Conservation (phyloP, 2,113 vertebrate genomes). For the Xiphias gladius region DNA sequence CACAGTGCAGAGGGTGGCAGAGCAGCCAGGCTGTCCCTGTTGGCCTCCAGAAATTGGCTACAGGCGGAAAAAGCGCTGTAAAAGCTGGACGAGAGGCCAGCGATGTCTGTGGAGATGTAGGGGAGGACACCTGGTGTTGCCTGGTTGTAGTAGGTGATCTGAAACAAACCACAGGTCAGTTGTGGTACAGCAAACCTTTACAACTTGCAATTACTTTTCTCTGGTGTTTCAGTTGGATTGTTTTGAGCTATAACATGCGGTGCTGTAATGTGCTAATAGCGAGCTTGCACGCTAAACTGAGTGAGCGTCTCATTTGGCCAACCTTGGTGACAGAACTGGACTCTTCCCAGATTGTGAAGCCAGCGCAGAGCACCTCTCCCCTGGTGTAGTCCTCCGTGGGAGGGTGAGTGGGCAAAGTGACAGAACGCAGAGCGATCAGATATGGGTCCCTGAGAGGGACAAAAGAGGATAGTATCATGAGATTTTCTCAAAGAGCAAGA, state of each 20-base stretch:
- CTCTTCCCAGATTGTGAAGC: conserved; percentile 92
- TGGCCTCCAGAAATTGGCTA: conserved; percentile 90
- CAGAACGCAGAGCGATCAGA: conserved; percentile 93
- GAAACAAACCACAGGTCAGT: conserved; percentile 34
- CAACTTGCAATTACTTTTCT: background rate
- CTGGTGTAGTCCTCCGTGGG: conserved; percentile 83
- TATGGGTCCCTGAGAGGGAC: conserved; percentile 90
- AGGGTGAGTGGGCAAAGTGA: conserved; percentile 89
- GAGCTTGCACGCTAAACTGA: background rate
- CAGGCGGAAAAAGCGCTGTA: conserved; percentile 89
- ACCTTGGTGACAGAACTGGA: conserved; percentile 89
- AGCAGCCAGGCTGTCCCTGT: conserved; percentile 81
- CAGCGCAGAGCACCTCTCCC: conserved; percentile 93
- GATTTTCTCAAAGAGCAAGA: conserved; percentile 11
- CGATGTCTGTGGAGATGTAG: conserved; percentile 93
- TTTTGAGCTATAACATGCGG: background rate
- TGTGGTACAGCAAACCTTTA: background rate
- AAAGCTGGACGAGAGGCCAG: conserved; percentile 91
- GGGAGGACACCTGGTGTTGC: conserved; percentile 90
- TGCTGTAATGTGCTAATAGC: conserved; percentile 1
- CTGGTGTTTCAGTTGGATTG: background rate
- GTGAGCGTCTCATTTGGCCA: conserved; percentile 49
- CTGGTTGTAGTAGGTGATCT: conserved; percentile 98
- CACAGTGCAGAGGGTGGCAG: conserved; percentile 43
- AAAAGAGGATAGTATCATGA: conserved; percentile 20